phyloP scores from a whole-genome alignment of 2,797 vertebrate species.

The Poeciliopsis presidionis region DNA sequence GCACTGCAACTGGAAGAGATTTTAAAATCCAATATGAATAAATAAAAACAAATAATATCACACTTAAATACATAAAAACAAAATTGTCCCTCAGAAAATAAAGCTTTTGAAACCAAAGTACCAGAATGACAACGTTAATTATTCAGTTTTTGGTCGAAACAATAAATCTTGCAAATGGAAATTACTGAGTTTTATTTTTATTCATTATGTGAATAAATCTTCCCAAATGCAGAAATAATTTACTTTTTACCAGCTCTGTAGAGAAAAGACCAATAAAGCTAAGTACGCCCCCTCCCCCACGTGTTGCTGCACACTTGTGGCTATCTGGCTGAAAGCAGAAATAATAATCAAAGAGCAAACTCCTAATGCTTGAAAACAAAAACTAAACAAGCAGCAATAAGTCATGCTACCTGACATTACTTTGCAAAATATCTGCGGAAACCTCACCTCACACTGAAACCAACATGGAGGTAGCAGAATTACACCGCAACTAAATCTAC shows the following conservation, averaged over 20 bases:
- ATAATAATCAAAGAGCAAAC: background rate
- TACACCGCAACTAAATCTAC: background rate
- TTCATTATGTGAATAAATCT: background rate
- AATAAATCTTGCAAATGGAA: too few relatives aligned
- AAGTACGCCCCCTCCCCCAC: background rate
- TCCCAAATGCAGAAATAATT: background rate
- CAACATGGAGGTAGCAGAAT: background rate
- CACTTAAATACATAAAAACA: too few relatives aligned
- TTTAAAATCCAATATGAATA: too few relatives aligned
- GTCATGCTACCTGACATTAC: background rate
- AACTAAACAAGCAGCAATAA: background rate
- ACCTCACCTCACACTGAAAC: background rate
- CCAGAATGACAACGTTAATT: too few relatives aligned
- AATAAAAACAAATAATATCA: too few relatives aligned
- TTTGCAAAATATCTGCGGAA: background rate
- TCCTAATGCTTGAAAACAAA: background rate
- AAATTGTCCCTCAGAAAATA: too few relatives aligned
- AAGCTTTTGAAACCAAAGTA: too few relatives aligned
- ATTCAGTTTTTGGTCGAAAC: too few relatives aligned
- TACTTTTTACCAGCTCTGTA: background rate
- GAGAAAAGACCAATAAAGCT: background rate
- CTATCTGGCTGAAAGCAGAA: background rate
- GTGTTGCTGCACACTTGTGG: background rate
- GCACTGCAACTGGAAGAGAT: background rate
- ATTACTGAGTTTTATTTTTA: too few relatives aligned